Base-by-base conservation (phyloP, 2,113 vertebrate species). In the Chaetura pelagica region DNA sequence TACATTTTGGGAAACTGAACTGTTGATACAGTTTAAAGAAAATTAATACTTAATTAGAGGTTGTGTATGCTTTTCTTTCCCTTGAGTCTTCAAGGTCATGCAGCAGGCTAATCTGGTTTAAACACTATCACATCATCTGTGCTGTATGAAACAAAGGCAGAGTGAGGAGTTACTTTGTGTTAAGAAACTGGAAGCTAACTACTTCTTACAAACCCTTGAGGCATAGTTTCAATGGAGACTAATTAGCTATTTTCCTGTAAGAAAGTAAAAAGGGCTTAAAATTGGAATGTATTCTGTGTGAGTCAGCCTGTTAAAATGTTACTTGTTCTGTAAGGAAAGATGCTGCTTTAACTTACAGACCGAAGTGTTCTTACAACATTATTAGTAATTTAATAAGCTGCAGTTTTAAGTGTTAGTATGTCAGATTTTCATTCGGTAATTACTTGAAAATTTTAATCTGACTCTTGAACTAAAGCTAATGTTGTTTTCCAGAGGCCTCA, bases 401-500 rank as follows among this genome's bases (percentile, higher is more conserved):
- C 14, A 46, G 22, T 79, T 34, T 20, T 34, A 59, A 38, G 34
- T 82, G 66, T 58, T 67, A 48, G 52, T 83, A n/a, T 78, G 6
- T 68, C 49, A 57, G 55, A 29, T 13, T 89, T 74, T 44, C 27
- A 27, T 68, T 77, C 0, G 5, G 13, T 80, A 72, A 54, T 72
- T 73, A 46, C 85, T 71, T 93, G 51, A 84, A 76, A 64, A 55
- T 69, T 72, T 75, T 59, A 20, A 35, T 15, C 20, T 81, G 62
- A 40, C 32, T 68, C 92, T 80, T 44, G 68, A 91, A 88, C 58
- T 49, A 40, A 78, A 69, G 10, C 2, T 3, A 4, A 20, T 81
- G 14, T n/a, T 96, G 7, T 91, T 97, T 85, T 93, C 55, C 89
- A 99, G 99, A 97, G 99, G 99, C 90, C 98, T 99, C 97, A 97